A percentile compares a stretch with the other conserved stretches of the same genome.
Evolutionary conservation across 2,113 vertebrate genomes (phyloP).

Genomic region (Halcyon senegalensis): DNA sequence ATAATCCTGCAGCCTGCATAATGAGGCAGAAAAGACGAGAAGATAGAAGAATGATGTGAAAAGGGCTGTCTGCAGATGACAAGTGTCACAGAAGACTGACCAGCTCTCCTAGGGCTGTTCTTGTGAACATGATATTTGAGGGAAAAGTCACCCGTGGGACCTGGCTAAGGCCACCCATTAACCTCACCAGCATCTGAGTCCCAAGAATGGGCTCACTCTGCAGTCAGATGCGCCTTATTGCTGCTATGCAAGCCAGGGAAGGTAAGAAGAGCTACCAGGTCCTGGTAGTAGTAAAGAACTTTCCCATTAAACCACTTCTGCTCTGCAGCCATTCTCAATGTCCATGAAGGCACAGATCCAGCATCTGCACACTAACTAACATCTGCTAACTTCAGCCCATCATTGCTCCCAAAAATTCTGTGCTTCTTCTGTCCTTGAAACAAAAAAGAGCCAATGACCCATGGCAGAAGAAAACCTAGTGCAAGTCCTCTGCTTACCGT

Average conservation of each 20-base stretch:
- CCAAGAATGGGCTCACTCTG: not conserved
- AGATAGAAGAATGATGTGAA: not conserved
- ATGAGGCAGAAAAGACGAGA: rapidly evolving
- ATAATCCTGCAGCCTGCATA: not conserved
- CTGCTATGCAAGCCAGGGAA: not conserved
- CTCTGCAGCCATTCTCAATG: not conserved
- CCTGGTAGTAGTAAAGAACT: not conserved
- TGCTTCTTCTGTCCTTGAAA: not conserved
- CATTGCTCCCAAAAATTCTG: not conserved
- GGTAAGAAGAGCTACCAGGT: not conserved
- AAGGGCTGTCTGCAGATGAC: not conserved
- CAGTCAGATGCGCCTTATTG: not conserved
- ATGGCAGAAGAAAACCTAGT: not conserved
- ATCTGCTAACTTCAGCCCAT: not conserved
- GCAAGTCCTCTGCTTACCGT: not conserved
- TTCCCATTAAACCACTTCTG: not conserved
- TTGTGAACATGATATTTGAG: not conserved
- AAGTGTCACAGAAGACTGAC: not conserved
- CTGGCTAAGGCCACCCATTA: not conserved
- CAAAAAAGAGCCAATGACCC: not conserved
- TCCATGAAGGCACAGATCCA: not conserved
- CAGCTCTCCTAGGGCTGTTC: not conserved
- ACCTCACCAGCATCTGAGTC: not conserved
- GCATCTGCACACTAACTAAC: not conserved
- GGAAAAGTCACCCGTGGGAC: not conserved